phyloP scores from a whole-genome alignment of 1,140 invertebrate species.

The Anastrepha ludens region DNA sequence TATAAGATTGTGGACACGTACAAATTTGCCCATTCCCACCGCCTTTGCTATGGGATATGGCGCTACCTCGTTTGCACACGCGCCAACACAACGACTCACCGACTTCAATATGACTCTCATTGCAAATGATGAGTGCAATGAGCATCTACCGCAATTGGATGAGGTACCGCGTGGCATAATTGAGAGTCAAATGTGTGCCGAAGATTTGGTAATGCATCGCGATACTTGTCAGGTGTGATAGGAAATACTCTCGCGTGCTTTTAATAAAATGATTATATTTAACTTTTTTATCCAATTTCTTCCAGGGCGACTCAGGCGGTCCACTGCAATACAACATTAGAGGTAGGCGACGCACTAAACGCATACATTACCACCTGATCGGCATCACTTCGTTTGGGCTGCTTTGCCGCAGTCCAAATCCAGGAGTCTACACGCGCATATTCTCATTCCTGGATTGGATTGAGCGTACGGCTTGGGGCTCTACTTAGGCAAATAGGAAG shows the following conservation, averaged over 20 bases:
- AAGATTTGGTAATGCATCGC: conserved; percentile 64
- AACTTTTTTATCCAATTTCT: neutral
- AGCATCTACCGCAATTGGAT: conserved; percentile 60
- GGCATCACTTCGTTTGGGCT: conserved; percentile 73
- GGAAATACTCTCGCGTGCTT: neutral
- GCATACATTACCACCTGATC: conserved; percentile 69
- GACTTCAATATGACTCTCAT: conserved; percentile 68
- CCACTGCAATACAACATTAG: conserved; percentile 67
- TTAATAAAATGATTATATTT: neutral
- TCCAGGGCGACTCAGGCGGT: conserved; percentile 65
- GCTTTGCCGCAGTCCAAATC: conserved; percentile 72
- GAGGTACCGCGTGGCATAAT: conserved; percentile 66
- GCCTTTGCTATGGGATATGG: conserved; percentile 72
- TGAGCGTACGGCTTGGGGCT: conserved; percentile 71
- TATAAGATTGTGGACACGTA: conserved; percentile 64
- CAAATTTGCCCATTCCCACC: conserved; percentile 63
- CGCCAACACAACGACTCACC: conserved; percentile 67
- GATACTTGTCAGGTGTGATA: conserved; percentile 67
- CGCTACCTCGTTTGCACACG: conserved; percentile 64
- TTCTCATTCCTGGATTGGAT: conserved; percentile 76
- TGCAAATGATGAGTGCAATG: conserved; percentile 66
- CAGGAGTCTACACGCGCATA: conserved; percentile 76
- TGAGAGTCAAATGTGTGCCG: conserved; percentile 67
- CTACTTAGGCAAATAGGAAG: too few species aligned
- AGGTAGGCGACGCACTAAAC: conserved; percentile 65